These are phyloP conservation scores for Oryzias javanicus DNA, from an alignment of 2,113 vertebrate species.

Conservation along the genomic window DNA sequence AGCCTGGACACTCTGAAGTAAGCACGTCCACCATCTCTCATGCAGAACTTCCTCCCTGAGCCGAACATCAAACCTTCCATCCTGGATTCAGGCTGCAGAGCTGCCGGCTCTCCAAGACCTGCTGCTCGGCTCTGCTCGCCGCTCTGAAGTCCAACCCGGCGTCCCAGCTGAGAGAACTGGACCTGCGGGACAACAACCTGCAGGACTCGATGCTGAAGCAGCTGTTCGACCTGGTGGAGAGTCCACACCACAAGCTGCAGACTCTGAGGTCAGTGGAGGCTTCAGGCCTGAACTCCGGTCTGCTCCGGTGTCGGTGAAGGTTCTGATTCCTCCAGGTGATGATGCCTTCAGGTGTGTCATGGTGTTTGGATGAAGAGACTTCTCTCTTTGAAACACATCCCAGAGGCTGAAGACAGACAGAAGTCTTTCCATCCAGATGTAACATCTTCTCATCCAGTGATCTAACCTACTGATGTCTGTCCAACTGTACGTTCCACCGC, in stretches of 20 bases:
- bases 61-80: background rate
- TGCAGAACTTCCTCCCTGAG: background rate
- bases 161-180: conserved; percentile 8
- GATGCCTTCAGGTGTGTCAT: too few relatives aligned
- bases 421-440: too few relatives aligned
- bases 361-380: too few relatives aligned
- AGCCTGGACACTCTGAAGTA: background rate
- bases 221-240: background rate
- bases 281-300: too few relatives aligned
- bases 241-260: background rate
- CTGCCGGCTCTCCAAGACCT: conserved; percentile 1
- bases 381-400: too few relatives aligned
- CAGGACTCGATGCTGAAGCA: background rate
- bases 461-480: too few relatives aligned
- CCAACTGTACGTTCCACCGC: too few relatives aligned
- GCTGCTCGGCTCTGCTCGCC: conserved; percentile 4
- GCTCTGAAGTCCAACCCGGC: conserved; percentile 1
- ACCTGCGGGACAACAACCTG: background rate
- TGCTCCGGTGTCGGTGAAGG: too few relatives aligned
- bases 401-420: too few relatives aligned
- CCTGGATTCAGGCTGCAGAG: background rate
- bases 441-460: too few relatives aligned
- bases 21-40: background rate
- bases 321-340: too few relatives aligned
- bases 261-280: background rate